Base-by-base conservation (phyloP, 2,113 vertebrate genomes). In the Rhabdomys dilectus region DNA sequence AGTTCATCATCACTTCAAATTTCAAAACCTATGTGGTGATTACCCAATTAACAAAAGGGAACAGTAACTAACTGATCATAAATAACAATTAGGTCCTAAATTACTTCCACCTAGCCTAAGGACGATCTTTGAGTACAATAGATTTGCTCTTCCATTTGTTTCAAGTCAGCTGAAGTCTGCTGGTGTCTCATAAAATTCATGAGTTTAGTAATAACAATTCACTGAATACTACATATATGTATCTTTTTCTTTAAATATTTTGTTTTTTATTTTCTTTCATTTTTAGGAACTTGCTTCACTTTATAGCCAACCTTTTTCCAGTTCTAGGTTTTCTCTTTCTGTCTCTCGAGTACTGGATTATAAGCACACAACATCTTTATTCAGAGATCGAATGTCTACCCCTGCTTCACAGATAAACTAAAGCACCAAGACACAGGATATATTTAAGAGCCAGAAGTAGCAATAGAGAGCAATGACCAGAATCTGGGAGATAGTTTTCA, bases 51-150 rank as follows among this genome's bases (percentile, higher is more conserved):
- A 89, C 42, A 68, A 77, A 94, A 66, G 42, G 70, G 21, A 84
- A 92, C 7, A 39, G n/a, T 86, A 93, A 84, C 86, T 45, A 5
- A 85, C 7, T 45, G 15, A 89, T 89, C 36, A 51, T 77, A 70
- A 62, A 78, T 75, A 56, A 84, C 31, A 48, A 62, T 22, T 82
- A 68, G 88, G 26, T 22, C 2, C 26, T 34, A 77, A 76, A 76
- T 94, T 13, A 85, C 92, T 95, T 94, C 72, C 76, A 72, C 90
- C 93, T 96, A 88, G 13, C 72, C 96, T 96, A 89, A 81, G 60
- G 77, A 62, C 91, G 24, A 68, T 72, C 39, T 85, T 82, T 91
- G 53, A 78, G 70, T 31, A 75, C 5, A 76, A 13, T 13, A 51
- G 3, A 1, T 85, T 62, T 88, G 39, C 4, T 60, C 78, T 66